Evolutionary conservation across 1,140 invertebrate species (phyloP).

Genomic region (Megalopta genalis): DNA sequence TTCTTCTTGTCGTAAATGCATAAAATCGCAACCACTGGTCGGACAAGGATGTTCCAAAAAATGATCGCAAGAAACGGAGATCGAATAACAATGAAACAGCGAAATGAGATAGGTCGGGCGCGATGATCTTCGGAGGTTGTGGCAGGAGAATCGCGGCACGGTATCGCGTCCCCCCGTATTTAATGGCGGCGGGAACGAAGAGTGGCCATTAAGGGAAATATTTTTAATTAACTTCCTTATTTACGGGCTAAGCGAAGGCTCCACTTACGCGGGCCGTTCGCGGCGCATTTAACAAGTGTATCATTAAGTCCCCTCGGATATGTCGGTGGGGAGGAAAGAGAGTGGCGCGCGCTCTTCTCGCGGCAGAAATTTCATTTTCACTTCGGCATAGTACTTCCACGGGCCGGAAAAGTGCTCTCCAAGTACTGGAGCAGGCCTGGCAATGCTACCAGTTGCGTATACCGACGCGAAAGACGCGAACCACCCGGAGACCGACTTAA

Average conservation of each 20-base stretch:
- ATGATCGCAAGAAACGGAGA: no score
- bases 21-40: no score
- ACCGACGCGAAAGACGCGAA: constrained; percentile 18
- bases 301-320: constrained; percentile 18
- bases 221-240: constrained; percentile 26
- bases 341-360: neutral
- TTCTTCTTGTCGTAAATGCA: no score
- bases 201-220: neutral
- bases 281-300: constrained; percentile 22
- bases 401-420: constrained; percentile 48
- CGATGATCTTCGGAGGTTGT: no score
- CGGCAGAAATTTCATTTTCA: constrained; percentile 55
- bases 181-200: no score
- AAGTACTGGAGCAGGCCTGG: constrained; percentile 4
- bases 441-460: constrained; percentile 52
- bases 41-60: no score
- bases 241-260: neutral
- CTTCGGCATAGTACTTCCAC: constrained; percentile 41
- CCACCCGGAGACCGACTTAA: constrained; percentile 32
- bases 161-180: no score
- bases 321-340: constrained; percentile 5
- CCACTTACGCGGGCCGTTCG: neutral
- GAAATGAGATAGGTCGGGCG: no score
- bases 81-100: no score
- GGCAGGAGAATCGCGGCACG: no score